Conservation (phyloP, 2,113 vertebrate genomes). For the Cyanoramphus novaezelandiae region DNA sequence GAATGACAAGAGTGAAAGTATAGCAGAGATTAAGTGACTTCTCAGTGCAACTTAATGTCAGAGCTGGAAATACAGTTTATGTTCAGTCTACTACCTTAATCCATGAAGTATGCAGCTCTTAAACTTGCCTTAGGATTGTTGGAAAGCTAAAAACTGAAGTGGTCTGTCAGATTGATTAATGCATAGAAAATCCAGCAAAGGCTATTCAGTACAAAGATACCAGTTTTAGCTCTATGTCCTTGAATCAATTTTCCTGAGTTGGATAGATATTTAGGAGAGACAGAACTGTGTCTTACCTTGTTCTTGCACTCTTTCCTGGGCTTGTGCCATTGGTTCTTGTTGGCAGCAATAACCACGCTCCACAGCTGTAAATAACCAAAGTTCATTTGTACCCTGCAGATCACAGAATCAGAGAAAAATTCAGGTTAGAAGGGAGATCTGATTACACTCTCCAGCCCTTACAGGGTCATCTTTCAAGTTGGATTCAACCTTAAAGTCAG, state of each 20-base stretch:
- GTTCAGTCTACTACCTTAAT: background rate
- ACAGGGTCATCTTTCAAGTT: background rate
- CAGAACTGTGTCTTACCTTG: accelerated
- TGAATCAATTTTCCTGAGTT: background rate
- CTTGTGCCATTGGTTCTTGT: background rate
- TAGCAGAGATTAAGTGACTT: background rate
- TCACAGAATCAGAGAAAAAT: background rate
- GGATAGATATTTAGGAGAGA: background rate
- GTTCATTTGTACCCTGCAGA: background rate
- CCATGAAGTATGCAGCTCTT: accelerated
- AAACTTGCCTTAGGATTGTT: background rate
- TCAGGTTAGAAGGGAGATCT: background rate
- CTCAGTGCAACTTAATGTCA: background rate
- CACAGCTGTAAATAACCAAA: background rate
- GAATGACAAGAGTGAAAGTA: background rate
- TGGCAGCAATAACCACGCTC: background rate
- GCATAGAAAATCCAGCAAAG: background rate
- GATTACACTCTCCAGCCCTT: accelerated
- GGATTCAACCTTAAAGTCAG: background rate
- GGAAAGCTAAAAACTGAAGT: background rate
- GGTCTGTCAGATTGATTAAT: accelerated
- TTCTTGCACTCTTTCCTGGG: background rate
- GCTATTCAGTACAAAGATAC: background rate
- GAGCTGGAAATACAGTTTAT: background rate
- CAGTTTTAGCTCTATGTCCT: background rate